Conservation (phyloP, 92 coral and sea anemone genomes). For the Pocillopora meandrina region DNA sequence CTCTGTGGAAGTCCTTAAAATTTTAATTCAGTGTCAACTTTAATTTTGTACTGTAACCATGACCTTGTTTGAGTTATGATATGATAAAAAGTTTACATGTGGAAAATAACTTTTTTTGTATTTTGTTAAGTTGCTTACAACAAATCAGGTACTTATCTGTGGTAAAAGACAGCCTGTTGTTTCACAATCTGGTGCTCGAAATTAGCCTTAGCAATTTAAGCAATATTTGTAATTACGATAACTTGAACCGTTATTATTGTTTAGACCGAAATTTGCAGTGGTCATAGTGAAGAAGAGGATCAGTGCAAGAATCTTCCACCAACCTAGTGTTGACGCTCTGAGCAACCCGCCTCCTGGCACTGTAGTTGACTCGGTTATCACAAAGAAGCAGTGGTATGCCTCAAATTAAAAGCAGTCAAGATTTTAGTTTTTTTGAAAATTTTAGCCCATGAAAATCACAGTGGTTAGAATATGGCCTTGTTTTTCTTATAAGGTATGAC, state of each 20-base stretch:
- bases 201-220: background rate
- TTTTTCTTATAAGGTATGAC: slow-evolving; percentile 65
- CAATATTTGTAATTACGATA: background rate
- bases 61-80: too few relatives aligned
- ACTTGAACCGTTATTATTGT: background rate
- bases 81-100: too few relatives aligned
- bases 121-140: too few relatives aligned
- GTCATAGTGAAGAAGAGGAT: slow-evolving; percentile 93
- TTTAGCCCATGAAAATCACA: background rate
- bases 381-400: slow-evolving; percentile 80
- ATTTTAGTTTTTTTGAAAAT: background rate
- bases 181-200: too few relatives aligned
- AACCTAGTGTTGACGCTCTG: slow-evolving; percentile 30
- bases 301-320: slow-evolving; percentile 77
- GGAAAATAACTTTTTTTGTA: too few relatives aligned
- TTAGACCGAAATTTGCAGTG: slow-evolving; percentile 86
- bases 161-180: too few relatives aligned
- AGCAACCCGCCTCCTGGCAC: slow-evolving; percentile 95
- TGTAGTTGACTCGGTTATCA: slow-evolving; percentile 82
- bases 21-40: too few relatives aligned
- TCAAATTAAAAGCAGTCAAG: background rate
- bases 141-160: too few relatives aligned
- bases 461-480: too few relatives aligned
- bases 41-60: too few relatives aligned
- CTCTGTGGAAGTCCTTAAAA: too few relatives aligned